Evolutionary conservation across 2,113 vertebrate genomes (phyloP), one percentile per base, ranked within the genome.

Genomic region (Carassius carassius): DNA sequence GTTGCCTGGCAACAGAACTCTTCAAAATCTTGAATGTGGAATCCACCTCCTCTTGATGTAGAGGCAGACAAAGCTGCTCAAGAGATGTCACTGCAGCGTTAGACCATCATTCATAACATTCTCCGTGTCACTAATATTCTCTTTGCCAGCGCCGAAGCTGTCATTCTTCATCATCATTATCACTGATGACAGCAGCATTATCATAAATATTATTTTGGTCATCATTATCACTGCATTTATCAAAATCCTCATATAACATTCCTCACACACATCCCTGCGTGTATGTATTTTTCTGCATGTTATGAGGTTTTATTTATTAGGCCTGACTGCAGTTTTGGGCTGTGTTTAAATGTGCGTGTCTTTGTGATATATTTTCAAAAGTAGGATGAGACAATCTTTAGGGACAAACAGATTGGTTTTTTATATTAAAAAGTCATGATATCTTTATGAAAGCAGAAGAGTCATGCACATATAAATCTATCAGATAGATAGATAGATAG

Each of bases 391-490:
- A 90, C 81, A 77, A 84, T 92, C 92, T 90, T 88, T 88, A 91
- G 91, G 91, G 93, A 92, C 14, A 80, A 89, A 82, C 91, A 90
- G 92, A 94, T 92, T 93, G 92, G 85, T 90, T 93, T 94, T 94
- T 94, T 90, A 88, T 93, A 93, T 92, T 83, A 88, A 91, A 92
- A 91, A 91, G 90, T 89, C 85, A 88, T 89, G 89, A 92, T 88
- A 90, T 88, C 87, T 87, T 88, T 35, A 90, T 87, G 88, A 91
- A 76, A 49, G 74, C 23, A 29, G 7, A 54, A 47, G 72, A 74
- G 17, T 49, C 44, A 49, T 47, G 41, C 6, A 23, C 73, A 54
- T 23, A 29, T n/a, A 7, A 54, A 54, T 76, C 35, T 37, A 16
- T 10, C 41, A 2, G 29, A 29, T 29, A 29, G 29, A 29, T n/a